Base-by-base conservation (phyloP, 2,888 invertebrate genomes). In the Pantelozetes paolii region DNA sequence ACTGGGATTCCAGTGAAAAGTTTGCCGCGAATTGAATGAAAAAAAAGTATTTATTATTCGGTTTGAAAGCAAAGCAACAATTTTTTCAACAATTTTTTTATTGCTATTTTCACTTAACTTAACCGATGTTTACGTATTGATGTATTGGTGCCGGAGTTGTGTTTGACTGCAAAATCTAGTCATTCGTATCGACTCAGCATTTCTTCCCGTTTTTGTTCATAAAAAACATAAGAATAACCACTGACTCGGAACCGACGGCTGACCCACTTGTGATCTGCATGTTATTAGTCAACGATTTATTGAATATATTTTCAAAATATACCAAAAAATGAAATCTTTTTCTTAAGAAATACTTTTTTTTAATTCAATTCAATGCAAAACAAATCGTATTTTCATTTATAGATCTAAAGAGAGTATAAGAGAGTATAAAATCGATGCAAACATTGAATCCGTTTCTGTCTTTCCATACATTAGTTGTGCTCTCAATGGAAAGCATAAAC, bases 221-320 rank as follows among this genome's bases (percentile, higher is more conserved):
- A 20, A 32, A 67, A 57, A 15, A 40, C n/a, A 69, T 69, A 69
- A 69, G 69, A 45, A 40, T 69, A 69, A 45, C 42, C 20, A 69
- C 69, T 69, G 69, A 69, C 69, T 69, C 45, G 69, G 40, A 69
- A 69, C 69, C 69, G 45, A 69, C 69, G 45, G 42, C 69, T 69
- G 69, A 69, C 69, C 69, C 69, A 69, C 20, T 69, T 69, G 69
- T 69, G 69, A 69, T 69, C 42, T 69, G 69, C 69, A 69, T 69
- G 23, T 69, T 40, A 69, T 69, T 69, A 69, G 69, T 26, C 15
- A 69, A 45, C 40, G 23, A 69, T 69, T 69, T 69, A 8, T 45
- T 15, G 15, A 45, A 36, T 36, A 36, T 8, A 8, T 8, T 36
- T 67, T 67, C 20, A n/a, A 67, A 69, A 69, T 69, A 69, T 26